Percentiles rank a stretch among this genome's conserved stretches.
phyloP scores from a whole-genome alignment of 2,113 vertebrate genomes.

The Rhinoptilus africanus region DNA sequence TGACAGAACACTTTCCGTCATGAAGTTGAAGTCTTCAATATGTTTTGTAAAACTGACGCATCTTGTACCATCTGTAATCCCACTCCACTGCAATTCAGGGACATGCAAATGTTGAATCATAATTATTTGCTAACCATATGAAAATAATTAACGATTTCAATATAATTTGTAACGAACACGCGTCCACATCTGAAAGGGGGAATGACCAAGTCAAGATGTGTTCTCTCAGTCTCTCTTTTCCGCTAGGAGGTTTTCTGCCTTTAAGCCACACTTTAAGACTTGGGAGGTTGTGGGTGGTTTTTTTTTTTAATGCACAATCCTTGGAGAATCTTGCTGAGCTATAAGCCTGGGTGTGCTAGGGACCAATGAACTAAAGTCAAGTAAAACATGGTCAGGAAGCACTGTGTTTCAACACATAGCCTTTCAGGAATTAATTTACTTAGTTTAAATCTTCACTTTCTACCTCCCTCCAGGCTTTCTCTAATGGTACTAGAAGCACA shows the following conservation, averaged over 20 bases:
- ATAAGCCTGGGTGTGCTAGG: conserved; percentile 43
- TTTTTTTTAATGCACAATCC: neutral
- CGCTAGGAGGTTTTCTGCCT: neutral
- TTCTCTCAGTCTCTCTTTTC: neutral
- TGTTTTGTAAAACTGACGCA: conserved; percentile 37
- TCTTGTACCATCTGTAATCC: conserved; percentile 46
- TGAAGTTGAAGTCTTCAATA: conserved; percentile 39
- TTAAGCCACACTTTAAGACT: neutral
- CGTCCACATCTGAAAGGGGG: neutral
- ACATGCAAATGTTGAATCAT: conserved; percentile 34
- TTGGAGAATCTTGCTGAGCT: conserved; percentile 45
- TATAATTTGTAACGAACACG: neutral
- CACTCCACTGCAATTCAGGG: conserved; percentile 23
- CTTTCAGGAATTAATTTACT: neutral
- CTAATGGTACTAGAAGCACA: neutral
- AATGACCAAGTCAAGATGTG: neutral
- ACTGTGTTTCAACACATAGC: conserved; percentile 1
- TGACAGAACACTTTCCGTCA: conserved; percentile 45
- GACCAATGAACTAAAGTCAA: conserved; percentile 49
- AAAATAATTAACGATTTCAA: conserved; percentile 50
- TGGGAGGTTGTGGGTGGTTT: neutral
- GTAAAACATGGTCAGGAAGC: conserved; percentile 17
- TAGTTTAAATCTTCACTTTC: neutral
- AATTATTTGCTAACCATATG: conserved; percentile 36
- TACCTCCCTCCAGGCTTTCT: neutral